These are phyloP conservation scores for Rhyacophila brunnea DNA, from an alignment of 1,140 invertebrate species.

Conservation along the genomic window DNA sequence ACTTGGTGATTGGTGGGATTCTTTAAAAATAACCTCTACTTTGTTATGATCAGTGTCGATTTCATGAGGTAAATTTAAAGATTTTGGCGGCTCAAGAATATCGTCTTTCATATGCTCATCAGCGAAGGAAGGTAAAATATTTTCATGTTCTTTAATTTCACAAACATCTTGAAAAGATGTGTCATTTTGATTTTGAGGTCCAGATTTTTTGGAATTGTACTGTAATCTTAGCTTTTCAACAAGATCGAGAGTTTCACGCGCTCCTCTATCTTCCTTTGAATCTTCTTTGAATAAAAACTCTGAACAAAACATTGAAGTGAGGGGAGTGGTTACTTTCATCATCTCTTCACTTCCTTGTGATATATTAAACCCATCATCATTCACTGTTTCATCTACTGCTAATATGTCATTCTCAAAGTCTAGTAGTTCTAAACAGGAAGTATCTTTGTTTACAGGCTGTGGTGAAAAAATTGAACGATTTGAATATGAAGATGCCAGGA, in stretches of 20 bases:
- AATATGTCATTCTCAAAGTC: constrained; percentile 68
- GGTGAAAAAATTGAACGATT: constrained; percentile 72
- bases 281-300: constrained; percentile 71
- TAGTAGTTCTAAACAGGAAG: constrained; percentile 57
- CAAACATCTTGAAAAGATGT: constrained; percentile 13
- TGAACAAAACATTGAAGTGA: constrained; percentile 62
- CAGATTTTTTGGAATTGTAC: constrained; percentile 36
- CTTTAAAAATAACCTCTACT: no score
- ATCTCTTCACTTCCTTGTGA: constrained; percentile 60
- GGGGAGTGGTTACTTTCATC: constrained; percentile 52
- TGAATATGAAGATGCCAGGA: constrained; percentile 38
- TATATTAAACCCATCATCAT: constrained; percentile 64
- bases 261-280: constrained; percentile 63
- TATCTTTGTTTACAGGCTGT: constrained; percentile 63
- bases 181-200: constrained; percentile 26
- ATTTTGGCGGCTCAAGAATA: constrained; percentile 7
- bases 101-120: constrained; percentile 14
- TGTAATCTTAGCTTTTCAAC: constrained; percentile 73
- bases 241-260: constrained; percentile 72
- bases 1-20: no score
- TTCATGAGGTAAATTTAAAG: background rate
- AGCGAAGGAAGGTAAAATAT: background rate
- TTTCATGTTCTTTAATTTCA: constrained; percentile 25
- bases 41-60: no score
- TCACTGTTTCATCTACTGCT: constrained; percentile 58